Conservation (phyloP, 2,113 vertebrate genomes). For the Ameiurus melas region DNA sequence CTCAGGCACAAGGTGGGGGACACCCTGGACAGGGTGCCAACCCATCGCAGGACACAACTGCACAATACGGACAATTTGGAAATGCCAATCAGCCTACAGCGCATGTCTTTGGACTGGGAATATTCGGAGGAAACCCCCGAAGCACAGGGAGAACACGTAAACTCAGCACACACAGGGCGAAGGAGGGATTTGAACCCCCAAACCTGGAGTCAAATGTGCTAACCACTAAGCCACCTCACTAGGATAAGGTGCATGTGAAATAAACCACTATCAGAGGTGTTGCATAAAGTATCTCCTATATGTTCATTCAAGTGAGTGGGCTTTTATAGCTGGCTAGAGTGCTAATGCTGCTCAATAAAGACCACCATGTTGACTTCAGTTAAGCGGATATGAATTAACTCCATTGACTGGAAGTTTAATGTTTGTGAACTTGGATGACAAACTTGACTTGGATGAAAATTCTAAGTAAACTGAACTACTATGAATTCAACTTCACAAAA, state of each 20-base stretch:
- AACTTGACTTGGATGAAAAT: neutral
- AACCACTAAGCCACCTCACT: no score
- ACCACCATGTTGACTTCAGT: neutral
- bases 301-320: neutral
- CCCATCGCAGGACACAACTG: no score
- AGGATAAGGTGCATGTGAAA: neutral
- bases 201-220: no score
- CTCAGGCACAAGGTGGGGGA: no score
- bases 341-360: neutral
- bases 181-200: no score
- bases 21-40: no score
- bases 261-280: neutral
- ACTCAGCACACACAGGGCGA: no score
- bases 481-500: neutral
- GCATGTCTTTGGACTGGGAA: no score
- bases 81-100: no score
- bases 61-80: no score
- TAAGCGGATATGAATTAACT: neutral
- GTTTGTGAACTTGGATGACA: neutral
- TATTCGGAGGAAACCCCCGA: no score
- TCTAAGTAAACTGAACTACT: neutral
- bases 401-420: neutral
- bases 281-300: neutral
- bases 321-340: neutral
- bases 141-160: no score